These are phyloP conservation scores for Halichoeres trimaculatus DNA, from an alignment of 2,113 vertebrate species.

Conservation along the genomic window DNA sequence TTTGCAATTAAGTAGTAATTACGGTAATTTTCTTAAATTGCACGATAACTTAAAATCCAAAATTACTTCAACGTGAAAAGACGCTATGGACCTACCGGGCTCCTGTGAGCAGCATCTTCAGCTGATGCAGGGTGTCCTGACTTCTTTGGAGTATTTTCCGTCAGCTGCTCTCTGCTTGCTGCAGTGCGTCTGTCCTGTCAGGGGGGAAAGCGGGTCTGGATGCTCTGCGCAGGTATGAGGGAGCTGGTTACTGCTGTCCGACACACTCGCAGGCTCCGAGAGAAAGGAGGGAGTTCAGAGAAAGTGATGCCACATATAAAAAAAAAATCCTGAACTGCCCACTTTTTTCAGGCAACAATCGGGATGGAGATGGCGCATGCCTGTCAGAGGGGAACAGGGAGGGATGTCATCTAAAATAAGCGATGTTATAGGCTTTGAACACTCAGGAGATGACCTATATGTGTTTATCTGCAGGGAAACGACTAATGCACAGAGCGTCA, in stretches of 20 bases:
- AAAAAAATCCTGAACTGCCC: constrained; percentile 71
- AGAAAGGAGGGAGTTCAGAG: constrained; percentile 58
- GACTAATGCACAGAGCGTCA: constrained; percentile 40
- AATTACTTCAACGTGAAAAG: constrained; percentile 8
- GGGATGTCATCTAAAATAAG: constrained; percentile 47
- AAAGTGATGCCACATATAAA: constrained; percentile 59
- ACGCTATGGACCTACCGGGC: constrained; percentile 63
- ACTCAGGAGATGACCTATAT: constrained; percentile 26
- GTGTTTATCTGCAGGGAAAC: constrained; percentile 25
- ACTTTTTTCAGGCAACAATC: constrained; percentile 61
- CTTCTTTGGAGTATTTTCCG: constrained; percentile 47
- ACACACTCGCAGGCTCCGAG: constrained; percentile 39
- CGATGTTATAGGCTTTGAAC: constrained; percentile 50
- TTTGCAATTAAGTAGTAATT: constrained; percentile 6
- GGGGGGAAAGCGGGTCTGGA: constrained; percentile 30
- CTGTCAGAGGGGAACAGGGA: constrained; percentile 39
- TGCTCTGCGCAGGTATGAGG: constrained; percentile 67
- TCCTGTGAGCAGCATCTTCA: constrained; percentile 60
- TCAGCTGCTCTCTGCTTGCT: constrained; percentile 62
- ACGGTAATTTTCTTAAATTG: constrained; percentile 25
- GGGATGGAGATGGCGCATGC: constrained; percentile 64
- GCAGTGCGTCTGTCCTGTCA: constrained; percentile 74
- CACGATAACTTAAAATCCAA: constrained; percentile 19
- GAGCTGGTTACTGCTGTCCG: constrained; percentile 34
- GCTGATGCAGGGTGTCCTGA: constrained; percentile 33